Base-by-base conservation (phyloP, 2,797 vertebrate species). In the Emydoidea blandingii region DNA sequence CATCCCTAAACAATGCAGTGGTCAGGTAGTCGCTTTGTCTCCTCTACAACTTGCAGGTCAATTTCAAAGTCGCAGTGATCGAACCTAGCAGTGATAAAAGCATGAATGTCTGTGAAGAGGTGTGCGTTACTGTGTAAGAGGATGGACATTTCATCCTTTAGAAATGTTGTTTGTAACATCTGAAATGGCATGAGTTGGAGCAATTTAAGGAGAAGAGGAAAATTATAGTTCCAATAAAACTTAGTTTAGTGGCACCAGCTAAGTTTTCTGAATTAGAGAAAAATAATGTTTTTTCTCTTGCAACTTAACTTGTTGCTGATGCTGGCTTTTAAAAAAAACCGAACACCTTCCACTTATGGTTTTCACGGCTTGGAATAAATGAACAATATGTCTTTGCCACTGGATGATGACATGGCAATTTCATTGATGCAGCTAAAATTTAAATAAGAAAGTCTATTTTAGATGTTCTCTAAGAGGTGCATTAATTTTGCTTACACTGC, bases 391-490 rank as follows among this genome's bases (percentile, higher is more conserved):
- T 89, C 96, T 92, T 52, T 2, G 23, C 4, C 34, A 59, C 25
- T 81, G 72, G 8, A 47, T 93, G 79, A 95, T 92, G 83, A 90
- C 5, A 85, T 34, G 37, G 14, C 15, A 94, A 92, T 83, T 37
- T 52, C 59, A 85, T 80, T 76, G 18, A 88, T 86, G 41, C 4
- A 81, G 19, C 10, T 90, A 91, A 96, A 91, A 96, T 93, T 89
- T 92, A 94, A 97, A 86, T 72, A 92, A 81, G 14, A 81, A 86
- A 94, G 83, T 10, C 8, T 85, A 83, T 89, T 59, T 83, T 56
- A 54, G 6, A 52, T 21, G 15, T 53, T 89, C 2, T 19, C 53
- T 92, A 92, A 84, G 1, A 78, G 74, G 80, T 12, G 41, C 47
- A 80, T n/a, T 47, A 81, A 62, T 83, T 90, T 95, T 88, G 1